Evolutionary conservation across 2,888 invertebrate species (phyloP).

Genomic region (Diaphora mendica): DNA sequence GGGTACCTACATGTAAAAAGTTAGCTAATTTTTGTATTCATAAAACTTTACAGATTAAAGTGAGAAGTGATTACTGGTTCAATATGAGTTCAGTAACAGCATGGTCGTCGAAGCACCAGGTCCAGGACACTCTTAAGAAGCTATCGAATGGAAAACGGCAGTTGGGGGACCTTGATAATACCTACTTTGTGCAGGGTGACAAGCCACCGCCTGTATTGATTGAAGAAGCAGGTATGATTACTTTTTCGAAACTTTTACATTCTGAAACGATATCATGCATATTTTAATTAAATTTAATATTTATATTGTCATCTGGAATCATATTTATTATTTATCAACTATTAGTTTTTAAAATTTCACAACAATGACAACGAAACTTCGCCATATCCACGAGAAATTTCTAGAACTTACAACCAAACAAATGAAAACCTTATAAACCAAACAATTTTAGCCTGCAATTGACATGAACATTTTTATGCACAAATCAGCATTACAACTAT

Average conservation of each 20-base stretch:
- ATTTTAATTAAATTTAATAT: too few relatives aligned
- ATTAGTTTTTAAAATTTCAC: too few relatives aligned
- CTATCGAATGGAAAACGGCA: slow-evolving; percentile 50
- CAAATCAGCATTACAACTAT: too few relatives aligned
- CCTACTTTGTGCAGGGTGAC: slow-evolving; percentile 57
- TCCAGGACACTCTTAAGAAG: slow-evolving; percentile 61
- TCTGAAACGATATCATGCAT: too few relatives aligned
- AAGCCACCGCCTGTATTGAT: slow-evolving; percentile 59
- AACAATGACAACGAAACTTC: too few relatives aligned
- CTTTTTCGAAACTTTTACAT: neutral
- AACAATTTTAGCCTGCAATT: too few relatives aligned
- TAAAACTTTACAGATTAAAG: neutral
- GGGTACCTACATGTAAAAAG: neutral
- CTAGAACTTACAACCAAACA: too few relatives aligned
- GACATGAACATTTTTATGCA: too few relatives aligned
- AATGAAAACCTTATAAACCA: too few relatives aligned
- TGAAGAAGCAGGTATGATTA: slow-evolving; percentile 54
- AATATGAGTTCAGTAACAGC: slow-evolving; percentile 30
- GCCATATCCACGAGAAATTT: too few relatives aligned
- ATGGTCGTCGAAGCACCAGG: slow-evolving; percentile 67
- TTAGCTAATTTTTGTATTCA: neutral
- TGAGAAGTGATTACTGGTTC: neutral
- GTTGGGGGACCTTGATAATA: slow-evolving; percentile 51
- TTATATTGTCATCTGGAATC: too few relatives aligned
- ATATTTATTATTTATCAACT: too few relatives aligned